A percentile compares a stretch with the other conserved stretches of the same genome.
Conservation (phyloP, 2,888 invertebrate species). For the Amphimallon solstitiale region DNA sequence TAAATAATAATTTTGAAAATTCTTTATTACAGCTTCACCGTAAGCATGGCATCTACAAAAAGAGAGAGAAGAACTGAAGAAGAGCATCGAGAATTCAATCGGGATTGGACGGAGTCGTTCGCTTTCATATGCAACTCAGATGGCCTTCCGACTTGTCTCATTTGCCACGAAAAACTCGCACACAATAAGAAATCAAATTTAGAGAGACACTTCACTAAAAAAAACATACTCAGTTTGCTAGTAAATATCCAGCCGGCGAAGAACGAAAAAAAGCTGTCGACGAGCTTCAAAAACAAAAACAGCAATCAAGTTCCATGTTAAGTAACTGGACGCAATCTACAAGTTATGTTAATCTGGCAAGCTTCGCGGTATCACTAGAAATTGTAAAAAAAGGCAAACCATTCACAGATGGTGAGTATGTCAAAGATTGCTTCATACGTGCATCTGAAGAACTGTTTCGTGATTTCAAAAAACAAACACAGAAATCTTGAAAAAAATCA, state of each 20-base stretch:
- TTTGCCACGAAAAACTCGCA: conserved; percentile 26
- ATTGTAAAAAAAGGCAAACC: conserved; percentile 10
- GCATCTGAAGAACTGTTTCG: conserved; percentile 52
- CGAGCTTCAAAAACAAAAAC: conserved; percentile 43
- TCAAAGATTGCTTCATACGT: conserved; percentile 45
- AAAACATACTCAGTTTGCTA: conserved; percentile 32
- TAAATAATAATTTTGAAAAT: no score
- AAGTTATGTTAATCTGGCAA: conserved; percentile 44
- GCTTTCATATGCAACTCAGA: no score
- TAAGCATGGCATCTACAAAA: no score
- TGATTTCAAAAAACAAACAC: conserved; percentile 52
- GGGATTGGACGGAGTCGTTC: conserved; percentile 45
- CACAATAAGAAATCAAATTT: conserved; percentile 31
- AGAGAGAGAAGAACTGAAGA: conserved; percentile 40
- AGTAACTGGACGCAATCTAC: conserved; percentile 43
- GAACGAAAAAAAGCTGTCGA: conserved; percentile 45
- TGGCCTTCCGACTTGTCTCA: conserved; percentile 35
- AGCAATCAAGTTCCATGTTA: conserved; percentile 32
- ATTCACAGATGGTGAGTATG: conserved; percentile 6
- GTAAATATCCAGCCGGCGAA: conserved; percentile 44
- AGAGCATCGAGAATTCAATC: conserved; percentile 45
- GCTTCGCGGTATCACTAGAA: conserved; percentile 39
- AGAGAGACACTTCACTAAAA: no score
- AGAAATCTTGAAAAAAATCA: conserved; percentile 46
- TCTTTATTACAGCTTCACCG: no score